A percentile compares a stretch with the other conserved stretches of the same genome.
Evolutionary conservation across 2,113 vertebrate species (phyloP).

Genomic region (Rostratula benghalensis): DNA sequence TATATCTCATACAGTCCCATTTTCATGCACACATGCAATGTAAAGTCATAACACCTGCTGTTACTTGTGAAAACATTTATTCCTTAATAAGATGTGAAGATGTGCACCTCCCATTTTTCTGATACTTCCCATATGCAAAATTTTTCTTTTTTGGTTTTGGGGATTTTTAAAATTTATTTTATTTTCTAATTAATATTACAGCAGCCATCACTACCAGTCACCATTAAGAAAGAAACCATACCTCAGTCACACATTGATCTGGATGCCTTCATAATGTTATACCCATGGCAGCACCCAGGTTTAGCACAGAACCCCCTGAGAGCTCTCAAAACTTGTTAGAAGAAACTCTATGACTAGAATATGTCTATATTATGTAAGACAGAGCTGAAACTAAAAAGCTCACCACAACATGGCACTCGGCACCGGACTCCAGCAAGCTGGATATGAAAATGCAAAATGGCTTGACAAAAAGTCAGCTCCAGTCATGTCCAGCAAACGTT

Average conservation of each 20-base stretch:
- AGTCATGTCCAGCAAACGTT: background rate
- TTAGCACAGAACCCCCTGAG: background rate
- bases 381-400: background rate
- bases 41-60: background rate
- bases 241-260: background rate
- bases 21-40: background rate
- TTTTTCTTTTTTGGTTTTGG: background rate
- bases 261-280: background rate
- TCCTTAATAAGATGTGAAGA: background rate
- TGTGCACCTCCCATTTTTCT: background rate
- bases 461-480: background rate
- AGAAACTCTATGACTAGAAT: background rate
- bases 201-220: background rate
- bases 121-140: background rate
- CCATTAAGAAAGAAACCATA: background rate
- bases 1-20: background rate
- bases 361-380: background rate
- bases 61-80: background rate
- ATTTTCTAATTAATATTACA: background rate
- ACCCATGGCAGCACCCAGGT: background rate
- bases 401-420: fast-evolving
- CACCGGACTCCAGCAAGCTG: background rate
- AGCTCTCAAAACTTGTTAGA: background rate
- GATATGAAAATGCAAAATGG: background rate
- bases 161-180: too few relatives aligned